Conservation (phyloP, 2,113 vertebrate species). For the Ceuthmochares aereus region DNA sequence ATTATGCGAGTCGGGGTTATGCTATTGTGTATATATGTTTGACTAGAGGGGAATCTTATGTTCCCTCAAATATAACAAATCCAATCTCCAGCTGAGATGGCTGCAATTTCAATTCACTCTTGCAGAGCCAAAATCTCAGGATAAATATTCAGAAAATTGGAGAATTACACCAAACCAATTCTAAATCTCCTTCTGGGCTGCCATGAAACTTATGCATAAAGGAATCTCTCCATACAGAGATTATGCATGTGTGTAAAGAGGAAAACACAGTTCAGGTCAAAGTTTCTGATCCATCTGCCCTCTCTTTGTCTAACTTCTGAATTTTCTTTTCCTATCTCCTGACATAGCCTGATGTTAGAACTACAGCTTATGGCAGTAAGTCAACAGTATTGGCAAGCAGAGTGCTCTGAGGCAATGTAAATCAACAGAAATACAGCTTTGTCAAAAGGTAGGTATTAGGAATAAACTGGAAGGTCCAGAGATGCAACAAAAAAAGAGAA, state of each 20-base stretch:
- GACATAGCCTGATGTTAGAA: not conserved
- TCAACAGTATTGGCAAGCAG: not conserved
- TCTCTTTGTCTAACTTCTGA: not conserved
- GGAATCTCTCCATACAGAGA: not conserved
- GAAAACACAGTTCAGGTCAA: not conserved
- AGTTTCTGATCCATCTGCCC: not conserved
- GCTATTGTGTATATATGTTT: too few species aligned
- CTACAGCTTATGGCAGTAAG: not conserved
- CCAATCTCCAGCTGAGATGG: not conserved
- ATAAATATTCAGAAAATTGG: not conserved
- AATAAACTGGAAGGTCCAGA: not conserved
- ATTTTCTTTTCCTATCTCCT: not conserved
- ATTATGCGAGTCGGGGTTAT: not conserved
- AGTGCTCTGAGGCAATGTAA: not conserved
- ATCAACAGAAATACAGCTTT: not conserved
- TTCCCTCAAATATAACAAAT: not conserved
- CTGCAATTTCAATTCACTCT: not conserved
- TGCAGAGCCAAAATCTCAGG: not conserved
- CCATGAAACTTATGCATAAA: not conserved
- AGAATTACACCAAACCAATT: not conserved
- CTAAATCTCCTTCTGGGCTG: not conserved
- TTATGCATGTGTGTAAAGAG: accelerated
- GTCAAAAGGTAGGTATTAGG: not conserved
- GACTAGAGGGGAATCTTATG: not conserved
- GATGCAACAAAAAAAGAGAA: not conserved